Conservation (phyloP, 2,113 vertebrate genomes). For the Gyps fulvus region DNA sequence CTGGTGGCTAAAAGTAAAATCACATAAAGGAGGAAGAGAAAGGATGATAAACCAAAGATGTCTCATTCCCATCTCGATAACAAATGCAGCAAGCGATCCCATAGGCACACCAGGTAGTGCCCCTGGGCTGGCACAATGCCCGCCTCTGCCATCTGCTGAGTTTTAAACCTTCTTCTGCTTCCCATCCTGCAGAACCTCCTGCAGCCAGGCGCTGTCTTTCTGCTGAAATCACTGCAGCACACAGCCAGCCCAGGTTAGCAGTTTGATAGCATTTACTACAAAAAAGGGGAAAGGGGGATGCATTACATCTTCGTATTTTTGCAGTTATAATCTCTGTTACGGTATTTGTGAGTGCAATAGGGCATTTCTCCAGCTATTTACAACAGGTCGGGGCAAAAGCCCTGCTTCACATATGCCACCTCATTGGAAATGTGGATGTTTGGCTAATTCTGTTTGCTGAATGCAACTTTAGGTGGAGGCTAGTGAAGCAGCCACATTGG, state of each 20-base stretch:
- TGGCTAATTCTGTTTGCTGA: neutral
- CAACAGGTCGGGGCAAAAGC: neutral
- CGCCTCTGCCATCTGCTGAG: slow-evolving; percentile 39
- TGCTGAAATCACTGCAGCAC: neutral
- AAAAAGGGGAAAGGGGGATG: neutral
- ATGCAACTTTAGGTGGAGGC: neutral
- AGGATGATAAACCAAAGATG: neutral
- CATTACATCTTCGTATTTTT: neutral
- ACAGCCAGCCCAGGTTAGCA: neutral
- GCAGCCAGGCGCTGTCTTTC: neutral
- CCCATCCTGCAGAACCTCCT: neutral
- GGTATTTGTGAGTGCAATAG: neutral
- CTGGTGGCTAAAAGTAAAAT: neutral
- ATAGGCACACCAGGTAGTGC: neutral
- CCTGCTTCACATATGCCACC: neutral
- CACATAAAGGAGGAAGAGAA: neutral
- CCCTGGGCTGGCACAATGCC: neutral
- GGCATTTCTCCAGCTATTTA: neutral
- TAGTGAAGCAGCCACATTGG: neutral
- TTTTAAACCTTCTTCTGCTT: neutral
- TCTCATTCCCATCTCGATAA: neutral
- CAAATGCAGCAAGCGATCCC: neutral
- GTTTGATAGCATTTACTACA: neutral
- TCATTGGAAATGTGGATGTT: neutral
- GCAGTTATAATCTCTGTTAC: neutral